Conservation (phyloP, 2,113 vertebrate genomes). For the Thinocorus orbignyianus region DNA sequence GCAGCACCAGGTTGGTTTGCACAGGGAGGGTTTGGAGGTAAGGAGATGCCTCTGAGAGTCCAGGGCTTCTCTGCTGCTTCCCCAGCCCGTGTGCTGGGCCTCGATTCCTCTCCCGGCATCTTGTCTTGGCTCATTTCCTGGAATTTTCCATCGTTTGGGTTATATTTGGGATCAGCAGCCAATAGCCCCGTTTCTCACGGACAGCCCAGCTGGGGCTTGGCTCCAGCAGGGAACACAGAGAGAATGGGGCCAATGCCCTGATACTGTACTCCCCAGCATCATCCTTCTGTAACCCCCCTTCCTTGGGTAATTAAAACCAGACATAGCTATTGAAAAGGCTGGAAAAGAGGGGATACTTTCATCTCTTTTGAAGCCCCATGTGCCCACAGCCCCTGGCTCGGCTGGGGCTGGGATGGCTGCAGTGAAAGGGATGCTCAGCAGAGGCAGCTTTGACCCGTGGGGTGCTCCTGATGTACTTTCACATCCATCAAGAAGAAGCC, state of each 20-base stretch:
- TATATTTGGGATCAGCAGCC: constrained; percentile 42
- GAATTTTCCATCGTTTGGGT: constrained; percentile 61
- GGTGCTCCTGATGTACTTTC: neutral
- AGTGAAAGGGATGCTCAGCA: neutral
- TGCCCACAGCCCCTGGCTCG: neutral
- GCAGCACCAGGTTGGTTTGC: fast-evolving
- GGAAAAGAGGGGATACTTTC: neutral
- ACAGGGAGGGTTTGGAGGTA: neutral
- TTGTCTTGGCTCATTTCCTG: constrained; percentile 51
- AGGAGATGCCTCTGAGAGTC: neutral
- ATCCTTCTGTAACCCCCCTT: neutral
- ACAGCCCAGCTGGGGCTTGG: constrained; percentile 30
- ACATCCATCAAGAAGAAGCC: neutral
- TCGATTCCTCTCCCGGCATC: neutral
- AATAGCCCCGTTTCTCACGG: constrained; percentile 35
- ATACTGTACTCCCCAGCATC: neutral
- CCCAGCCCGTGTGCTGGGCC: neutral
- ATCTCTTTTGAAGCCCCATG: neutral
- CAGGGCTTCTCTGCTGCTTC: neutral
- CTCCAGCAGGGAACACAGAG: neutral
- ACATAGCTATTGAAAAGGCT: neutral
- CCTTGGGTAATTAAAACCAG: neutral
- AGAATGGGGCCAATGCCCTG: neutral
- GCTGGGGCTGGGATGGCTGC: neutral
- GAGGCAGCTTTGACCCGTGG: neutral